phyloP scores from a whole-genome alignment of 2,888 invertebrate species.

The Coremacera marginata region DNA sequence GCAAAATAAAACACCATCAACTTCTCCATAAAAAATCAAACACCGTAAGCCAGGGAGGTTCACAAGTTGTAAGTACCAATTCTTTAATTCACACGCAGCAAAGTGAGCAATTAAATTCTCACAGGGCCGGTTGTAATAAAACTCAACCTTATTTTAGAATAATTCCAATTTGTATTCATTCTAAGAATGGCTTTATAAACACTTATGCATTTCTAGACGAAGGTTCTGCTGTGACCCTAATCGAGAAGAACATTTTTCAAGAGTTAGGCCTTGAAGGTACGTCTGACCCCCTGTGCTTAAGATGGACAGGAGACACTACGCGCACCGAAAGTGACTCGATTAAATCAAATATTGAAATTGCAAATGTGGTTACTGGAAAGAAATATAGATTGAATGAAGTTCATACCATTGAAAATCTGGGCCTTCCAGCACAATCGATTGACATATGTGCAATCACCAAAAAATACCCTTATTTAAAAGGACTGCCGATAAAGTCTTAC shows the following conservation, averaged over 20 bases:
- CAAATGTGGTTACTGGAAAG: too few relatives aligned
- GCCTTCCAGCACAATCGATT: background rate
- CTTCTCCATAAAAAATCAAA: conserved; percentile 15
- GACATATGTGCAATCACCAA: too few relatives aligned
- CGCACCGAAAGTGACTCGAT: conserved; percentile 5
- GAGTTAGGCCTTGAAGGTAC: conserved; percentile 5
- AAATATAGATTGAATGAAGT: background rate
- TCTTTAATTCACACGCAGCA: too few relatives aligned
- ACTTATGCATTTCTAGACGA: conserved; percentile 34
- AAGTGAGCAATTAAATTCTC: too few relatives aligned
- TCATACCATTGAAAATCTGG: conserved; percentile 16
- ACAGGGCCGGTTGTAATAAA: too few relatives aligned
- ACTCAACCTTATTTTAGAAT: too few relatives aligned
- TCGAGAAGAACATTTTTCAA: conserved; percentile 35
- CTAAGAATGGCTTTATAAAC: background rate
- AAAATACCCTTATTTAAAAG: background rate
- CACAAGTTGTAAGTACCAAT: too few relatives aligned
- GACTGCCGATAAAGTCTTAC: conserved; percentile 32
- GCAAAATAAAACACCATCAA: conserved; percentile 35
- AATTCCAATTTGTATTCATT: conserved; percentile 15
- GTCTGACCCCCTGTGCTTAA: conserved; percentile 14
- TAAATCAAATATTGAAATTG: too few relatives aligned
- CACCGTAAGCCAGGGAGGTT: too few relatives aligned
- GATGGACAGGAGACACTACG: conserved; percentile 35
- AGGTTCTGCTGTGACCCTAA: conserved; percentile 34